Percentiles rank a stretch among this genome's conserved stretches.
Evolutionary conservation across 1,140 invertebrate genomes (phyloP).

Genomic region (Scaptomyza hsui): DNA sequence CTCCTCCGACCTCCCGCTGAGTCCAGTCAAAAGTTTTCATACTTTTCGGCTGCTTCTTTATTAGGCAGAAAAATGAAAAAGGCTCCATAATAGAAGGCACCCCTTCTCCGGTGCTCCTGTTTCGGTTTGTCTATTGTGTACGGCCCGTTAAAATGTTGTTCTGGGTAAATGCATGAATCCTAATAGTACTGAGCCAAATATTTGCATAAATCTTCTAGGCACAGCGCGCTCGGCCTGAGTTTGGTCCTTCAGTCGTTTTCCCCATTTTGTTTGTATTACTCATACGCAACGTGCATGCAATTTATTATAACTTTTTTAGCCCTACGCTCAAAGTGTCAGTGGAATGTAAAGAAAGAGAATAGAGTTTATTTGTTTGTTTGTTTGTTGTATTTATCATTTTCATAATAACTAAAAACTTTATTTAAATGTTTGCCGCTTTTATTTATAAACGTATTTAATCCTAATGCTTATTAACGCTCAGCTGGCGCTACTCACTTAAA

Average conservation of each 20-base stretch:
- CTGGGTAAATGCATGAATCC: slow-evolving; percentile 67
- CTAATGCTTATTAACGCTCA: slow-evolving; percentile 63
- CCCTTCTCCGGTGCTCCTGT: not conserved
- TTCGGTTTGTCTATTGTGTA: slow-evolving; percentile 41
- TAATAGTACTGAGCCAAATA: slow-evolving; percentile 64
- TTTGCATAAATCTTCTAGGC: slow-evolving; percentile 75
- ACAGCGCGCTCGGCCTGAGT: not conserved
- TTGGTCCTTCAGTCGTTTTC: not conserved
- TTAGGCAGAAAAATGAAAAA: slow-evolving; percentile 81
- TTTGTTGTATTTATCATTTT: slow-evolving; percentile 65
- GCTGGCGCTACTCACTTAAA: slow-evolving; percentile 69
- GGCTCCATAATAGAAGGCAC: slow-evolving; percentile 33
- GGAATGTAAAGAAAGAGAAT: slow-evolving; percentile 26
- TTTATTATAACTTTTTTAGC: slow-evolving; percentile 47
- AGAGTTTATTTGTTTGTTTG: slow-evolving; percentile 28
- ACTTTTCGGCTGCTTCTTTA: slow-evolving; percentile 69
- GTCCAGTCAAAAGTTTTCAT: slow-evolving; percentile 49
- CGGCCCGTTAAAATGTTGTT: slow-evolving; percentile 64
- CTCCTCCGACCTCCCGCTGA: slow-evolving; percentile 22
- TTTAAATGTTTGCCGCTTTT: slow-evolving; percentile 70
- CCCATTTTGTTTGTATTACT: slow-evolving; percentile 40
- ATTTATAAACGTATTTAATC: slow-evolving; percentile 60
- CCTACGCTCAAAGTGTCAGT: slow-evolving; percentile 6
- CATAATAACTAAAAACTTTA: slow-evolving; percentile 79
- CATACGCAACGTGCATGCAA: slow-evolving; percentile 42